These are phyloP conservation scores for Carcina quercana DNA, from an alignment of 2,888 invertebrate species.

Conservation along the genomic window DNA sequence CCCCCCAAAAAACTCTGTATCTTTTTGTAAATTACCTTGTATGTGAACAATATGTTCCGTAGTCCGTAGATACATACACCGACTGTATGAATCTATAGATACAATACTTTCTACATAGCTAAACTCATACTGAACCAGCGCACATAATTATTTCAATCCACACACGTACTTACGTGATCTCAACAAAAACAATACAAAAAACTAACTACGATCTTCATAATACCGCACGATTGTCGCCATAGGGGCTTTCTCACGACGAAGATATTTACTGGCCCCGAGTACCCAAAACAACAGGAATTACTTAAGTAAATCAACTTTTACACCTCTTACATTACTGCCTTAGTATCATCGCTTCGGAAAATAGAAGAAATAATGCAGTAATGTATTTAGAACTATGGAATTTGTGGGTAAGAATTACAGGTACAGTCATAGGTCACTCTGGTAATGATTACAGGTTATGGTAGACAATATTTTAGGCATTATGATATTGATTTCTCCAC, in stretches of 20 bases:
- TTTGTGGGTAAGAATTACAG: background rate
- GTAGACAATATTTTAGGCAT: constrained; percentile 44
- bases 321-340: constrained; percentile 4
- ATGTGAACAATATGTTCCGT: no score
- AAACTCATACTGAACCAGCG: no score
- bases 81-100: no score
- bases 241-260: constrained; percentile 52
- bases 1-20: no score
- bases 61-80: no score
- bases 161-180: constrained; percentile 27
- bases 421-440: constrained; percentile 24
- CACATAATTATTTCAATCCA: constrained; percentile 15
- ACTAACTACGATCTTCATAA: constrained; percentile 10
- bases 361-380: background rate
- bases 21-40: no score
- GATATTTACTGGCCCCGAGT: constrained; percentile 20
- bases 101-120: no score
- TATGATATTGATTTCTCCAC: constrained; percentile 52
- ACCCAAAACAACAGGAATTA: constrained; percentile 6
- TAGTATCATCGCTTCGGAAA: background rate
- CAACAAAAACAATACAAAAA: constrained; percentile 11
- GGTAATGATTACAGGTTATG: constrained; percentile 34
- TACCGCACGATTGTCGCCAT: constrained; percentile 35
- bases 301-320: background rate
- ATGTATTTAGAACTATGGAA: constrained; percentile 8